Base-by-base conservation (phyloP, 1,140 invertebrate species). In the Procambarus virginalis region DNA sequence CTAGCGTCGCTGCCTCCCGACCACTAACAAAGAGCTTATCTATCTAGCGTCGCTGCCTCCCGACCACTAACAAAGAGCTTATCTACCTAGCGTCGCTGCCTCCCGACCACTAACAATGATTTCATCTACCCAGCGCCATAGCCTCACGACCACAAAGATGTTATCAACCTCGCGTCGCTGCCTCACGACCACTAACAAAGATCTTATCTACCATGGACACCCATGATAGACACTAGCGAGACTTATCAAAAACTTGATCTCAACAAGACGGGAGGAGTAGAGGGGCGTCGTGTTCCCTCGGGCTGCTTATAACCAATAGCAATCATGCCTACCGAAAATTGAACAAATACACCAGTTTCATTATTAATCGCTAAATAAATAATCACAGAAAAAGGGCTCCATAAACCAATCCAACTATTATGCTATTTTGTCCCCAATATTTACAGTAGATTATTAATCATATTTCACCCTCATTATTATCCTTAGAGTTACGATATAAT, bases 301-400 rank as follows among this genome's bases (percentile, higher is more conserved):
- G 60, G 60, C 17, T 20, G 17, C 10, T 64, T 64, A 17, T 64
- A 64, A 73, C 34, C 68, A 58, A 55, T n/a, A 48, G 70, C n/a
- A 48, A 84, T 84, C 83, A 51, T 55, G 17, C 68, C 48, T 73
- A 34, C 12, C 68, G 48, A 73, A 75, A 73, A 84, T 70, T 84
- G 70, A 84, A 84, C 83, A 73, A 84, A 84, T 58, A 75, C 83
- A 55, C 46, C 45, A 75, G 48, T 73, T 55, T 75, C 17, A 75
- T 55, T 75, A 84, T 49, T 84, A 84, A 84, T 84, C 60, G 48
- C 17, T 45, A 84, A 84, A 84, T 84, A 84, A 84, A 84, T 84
- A 70, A 83, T 46, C 60, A 48, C 82, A 84, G 73, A 73, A 84
- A 84, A 46, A 49, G 68, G 81, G 46, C 34, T 20, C 70, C 48